Conservation (phyloP, 2,797 vertebrate species). For the Xiphorhynchus erythropygius region DNA sequence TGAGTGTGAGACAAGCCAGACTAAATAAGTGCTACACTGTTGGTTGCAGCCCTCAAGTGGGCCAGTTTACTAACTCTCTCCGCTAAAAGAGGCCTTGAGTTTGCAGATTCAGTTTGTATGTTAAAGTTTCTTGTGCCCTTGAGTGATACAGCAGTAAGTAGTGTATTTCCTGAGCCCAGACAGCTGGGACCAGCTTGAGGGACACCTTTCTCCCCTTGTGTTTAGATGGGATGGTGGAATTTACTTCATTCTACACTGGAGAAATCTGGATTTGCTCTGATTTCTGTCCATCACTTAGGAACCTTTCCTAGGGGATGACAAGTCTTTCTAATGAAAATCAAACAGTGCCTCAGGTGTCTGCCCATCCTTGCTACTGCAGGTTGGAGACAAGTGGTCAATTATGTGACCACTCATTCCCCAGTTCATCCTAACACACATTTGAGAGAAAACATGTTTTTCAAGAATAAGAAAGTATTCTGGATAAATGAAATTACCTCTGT, state of each 20-base stretch:
- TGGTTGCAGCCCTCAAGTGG: background rate
- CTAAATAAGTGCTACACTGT: background rate
- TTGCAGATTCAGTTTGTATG: background rate
- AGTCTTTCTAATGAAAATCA: slow-evolving; percentile 18
- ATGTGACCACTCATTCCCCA: background rate
- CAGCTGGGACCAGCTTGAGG: background rate
- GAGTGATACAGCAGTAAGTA: background rate
- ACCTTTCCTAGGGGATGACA: background rate
- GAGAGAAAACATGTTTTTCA: background rate
- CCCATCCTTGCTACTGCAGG: background rate
- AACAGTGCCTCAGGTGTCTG: background rate
- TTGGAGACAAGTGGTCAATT: background rate
- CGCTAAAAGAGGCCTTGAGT: background rate
- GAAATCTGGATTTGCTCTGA: background rate
- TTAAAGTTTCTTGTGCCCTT: background rate
- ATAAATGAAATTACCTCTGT: background rate
- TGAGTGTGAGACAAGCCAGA: background rate
- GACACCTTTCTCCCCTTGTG: background rate
- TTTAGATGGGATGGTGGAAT: background rate
- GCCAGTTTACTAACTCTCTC: background rate
- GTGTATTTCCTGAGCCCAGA: background rate
- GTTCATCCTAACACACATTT: background rate
- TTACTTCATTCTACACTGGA: background rate
- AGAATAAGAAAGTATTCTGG: background rate
- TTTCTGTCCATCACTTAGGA: background rate